Percentiles rank a stretch among this genome's conserved stretches.
phyloP scores from a whole-genome alignment of 1,140 invertebrate genomes.

The Sarcophaga peregrina region DNA sequence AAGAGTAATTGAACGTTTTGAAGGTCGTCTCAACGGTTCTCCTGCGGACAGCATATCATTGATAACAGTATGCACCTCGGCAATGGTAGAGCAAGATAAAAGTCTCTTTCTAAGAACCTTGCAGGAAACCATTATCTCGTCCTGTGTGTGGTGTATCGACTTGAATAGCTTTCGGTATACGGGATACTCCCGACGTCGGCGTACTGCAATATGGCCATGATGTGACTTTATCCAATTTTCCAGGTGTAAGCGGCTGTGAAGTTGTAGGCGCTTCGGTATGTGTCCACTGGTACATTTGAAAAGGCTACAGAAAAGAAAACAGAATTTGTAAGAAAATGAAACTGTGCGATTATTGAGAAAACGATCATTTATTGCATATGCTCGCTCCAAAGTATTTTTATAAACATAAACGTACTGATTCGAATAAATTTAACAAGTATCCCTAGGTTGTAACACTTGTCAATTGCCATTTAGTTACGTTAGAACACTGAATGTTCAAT shows the following conservation, averaged over 20 bases:
- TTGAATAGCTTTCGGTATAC: slow-evolving; percentile 35
- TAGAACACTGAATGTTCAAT: too few relatives aligned
- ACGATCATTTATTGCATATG: too few relatives aligned
- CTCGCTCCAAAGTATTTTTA: too few relatives aligned
- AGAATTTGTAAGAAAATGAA: too few relatives aligned
- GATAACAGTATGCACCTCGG: slow-evolving; percentile 60
- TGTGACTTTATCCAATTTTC: slow-evolving; percentile 70
- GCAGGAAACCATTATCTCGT: slow-evolving; percentile 23
- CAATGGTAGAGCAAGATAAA: slow-evolving; percentile 57
- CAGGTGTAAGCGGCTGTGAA: slow-evolving; percentile 77
- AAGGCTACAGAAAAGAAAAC: slow-evolving; percentile 74
- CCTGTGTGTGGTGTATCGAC: slow-evolving; percentile 32
- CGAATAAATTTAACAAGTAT: too few relatives aligned
- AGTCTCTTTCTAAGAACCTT: slow-evolving; percentile 54
- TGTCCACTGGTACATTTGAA: slow-evolving; percentile 90
- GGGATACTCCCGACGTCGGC: slow-evolving; percentile 48
- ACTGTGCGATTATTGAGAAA: too few relatives aligned
- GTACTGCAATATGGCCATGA: slow-evolving; percentile 61
- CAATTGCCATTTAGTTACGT: too few relatives aligned
- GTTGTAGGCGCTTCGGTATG: slow-evolving; percentile 78
- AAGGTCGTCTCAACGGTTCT: slow-evolving; percentile 55
- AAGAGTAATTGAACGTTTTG: slow-evolving; percentile 58
- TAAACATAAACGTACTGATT: too few relatives aligned
- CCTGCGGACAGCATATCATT: slow-evolving; percentile 58
- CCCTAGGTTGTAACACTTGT: too few relatives aligned